Evolutionary conservation across 2,888 invertebrate species (phyloP).

Genomic region (Epicampocera succincta): DNA sequence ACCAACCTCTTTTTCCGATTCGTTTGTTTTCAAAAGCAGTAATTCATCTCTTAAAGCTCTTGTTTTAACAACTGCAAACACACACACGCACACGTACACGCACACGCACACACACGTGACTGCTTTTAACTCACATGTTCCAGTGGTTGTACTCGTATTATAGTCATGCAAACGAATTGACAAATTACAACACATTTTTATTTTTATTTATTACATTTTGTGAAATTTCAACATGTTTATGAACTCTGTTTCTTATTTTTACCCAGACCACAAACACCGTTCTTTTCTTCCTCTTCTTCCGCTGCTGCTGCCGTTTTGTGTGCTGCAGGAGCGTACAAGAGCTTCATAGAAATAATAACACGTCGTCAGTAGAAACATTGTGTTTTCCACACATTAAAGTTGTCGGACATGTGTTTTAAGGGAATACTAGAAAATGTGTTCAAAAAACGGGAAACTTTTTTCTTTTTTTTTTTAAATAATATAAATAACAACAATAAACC

Average conservation of each 20-base stretch:
- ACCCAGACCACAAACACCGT: not conserved
- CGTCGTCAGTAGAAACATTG: slow-evolving; percentile 39
- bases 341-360: slow-evolving; percentile 54
- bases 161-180: slow-evolving; percentile 52
- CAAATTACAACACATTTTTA: slow-evolving; percentile 64
- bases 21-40: not conserved
- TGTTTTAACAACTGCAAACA: slow-evolving; percentile 31
- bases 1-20: not conserved
- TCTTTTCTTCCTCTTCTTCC: not conserved
- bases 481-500: slow-evolving; percentile 1
- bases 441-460: not conserved
- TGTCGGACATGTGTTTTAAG: slow-evolving; percentile 60
- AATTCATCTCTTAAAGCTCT: slow-evolving; percentile 41
- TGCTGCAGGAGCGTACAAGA: not conserved
- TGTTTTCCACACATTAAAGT: slow-evolving; percentile 47
- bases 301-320: not conserved
- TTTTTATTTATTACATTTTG: slow-evolving; percentile 47
- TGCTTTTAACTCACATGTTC: slow-evolving; percentile 10
- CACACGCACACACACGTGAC: not conserved
- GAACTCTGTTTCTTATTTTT: slow-evolving; percentile 29
- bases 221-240: slow-evolving; percentile 46
- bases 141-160: slow-evolving; percentile 13
- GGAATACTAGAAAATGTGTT: not conserved
- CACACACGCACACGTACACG: too few relatives aligned
- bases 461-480: too few relatives aligned